A percentile compares a stretch with the other conserved stretches of the same genome.
Conservation (phyloP, 2,888 invertebrate genomes). For the Nezara viridula region DNA sequence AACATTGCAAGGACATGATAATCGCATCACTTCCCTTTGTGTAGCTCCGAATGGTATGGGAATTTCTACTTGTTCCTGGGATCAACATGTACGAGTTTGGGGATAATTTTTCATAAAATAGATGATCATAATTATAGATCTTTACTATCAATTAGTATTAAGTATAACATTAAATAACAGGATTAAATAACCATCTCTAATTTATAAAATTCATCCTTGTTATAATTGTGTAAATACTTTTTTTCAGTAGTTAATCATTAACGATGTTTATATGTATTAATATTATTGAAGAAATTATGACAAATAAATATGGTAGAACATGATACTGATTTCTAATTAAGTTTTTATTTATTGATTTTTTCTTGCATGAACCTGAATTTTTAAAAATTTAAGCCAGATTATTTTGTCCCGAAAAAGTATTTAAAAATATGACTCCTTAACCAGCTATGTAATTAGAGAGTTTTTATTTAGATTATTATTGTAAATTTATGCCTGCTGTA, state of each 20-base stretch:
- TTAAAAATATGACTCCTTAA: neutral
- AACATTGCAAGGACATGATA: conserved; percentile 84
- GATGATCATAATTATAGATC: neutral
- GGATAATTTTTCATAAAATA: conserved; percentile 71
- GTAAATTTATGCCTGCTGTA: neutral
- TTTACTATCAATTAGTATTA: neutral
- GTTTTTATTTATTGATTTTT: no score
- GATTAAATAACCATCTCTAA: neutral
- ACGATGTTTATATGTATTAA: neutral
- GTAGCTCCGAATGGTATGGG: conserved; percentile 89
- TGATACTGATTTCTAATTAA: neutral
- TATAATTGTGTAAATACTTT: conserved; percentile 5
- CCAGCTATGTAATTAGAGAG: no score
- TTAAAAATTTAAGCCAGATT: no score
- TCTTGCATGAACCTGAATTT: no score
- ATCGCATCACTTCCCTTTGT: conserved; percentile 88
- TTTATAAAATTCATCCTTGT: neutral
- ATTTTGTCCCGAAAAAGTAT: neutral
- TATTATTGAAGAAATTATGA: neutral
- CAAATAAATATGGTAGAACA: neutral
- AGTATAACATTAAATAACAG: neutral
- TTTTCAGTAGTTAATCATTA: conserved; percentile 7
- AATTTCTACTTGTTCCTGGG: conserved; percentile 92
- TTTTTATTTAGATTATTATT: neutral
- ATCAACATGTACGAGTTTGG: conserved; percentile 89